phyloP scores from a whole-genome alignment of 1,140 invertebrate species.

The Drosophila willistoni region DNA sequence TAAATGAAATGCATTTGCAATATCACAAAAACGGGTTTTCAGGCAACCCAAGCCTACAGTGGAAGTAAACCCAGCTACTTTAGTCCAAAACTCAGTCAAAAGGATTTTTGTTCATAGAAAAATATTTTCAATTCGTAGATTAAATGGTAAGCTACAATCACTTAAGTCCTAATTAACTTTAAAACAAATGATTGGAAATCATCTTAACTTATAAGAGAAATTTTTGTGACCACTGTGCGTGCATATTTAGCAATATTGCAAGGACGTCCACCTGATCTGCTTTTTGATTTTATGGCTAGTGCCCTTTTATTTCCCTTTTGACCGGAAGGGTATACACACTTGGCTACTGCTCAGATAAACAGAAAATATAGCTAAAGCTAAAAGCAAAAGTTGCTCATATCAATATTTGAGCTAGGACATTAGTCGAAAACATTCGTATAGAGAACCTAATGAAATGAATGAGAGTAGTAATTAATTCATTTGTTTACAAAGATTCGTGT shows the following conservation, averaged over 20 bases:
- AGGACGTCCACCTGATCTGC: constrained; percentile 77
- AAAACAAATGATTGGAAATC: neutral
- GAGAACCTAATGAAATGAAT: too few species aligned
- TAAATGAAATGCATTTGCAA: constrained; percentile 46
- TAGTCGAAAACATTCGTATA: too few species aligned
- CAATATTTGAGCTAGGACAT: too few species aligned
- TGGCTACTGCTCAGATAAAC: neutral
- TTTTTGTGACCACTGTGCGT: constrained; percentile 30
- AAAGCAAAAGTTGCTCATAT: too few species aligned
- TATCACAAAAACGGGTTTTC: constrained; percentile 42
- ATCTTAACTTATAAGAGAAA: too few species aligned
- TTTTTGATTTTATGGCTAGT: constrained; percentile 45
- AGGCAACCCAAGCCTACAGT: constrained; percentile 16
- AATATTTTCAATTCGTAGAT: too few species aligned
- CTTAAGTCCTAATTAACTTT: too few species aligned
- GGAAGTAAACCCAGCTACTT: neutral
- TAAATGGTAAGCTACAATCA: too few species aligned
- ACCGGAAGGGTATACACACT: neutral
- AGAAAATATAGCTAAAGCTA: too few species aligned
- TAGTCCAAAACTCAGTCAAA: too few species aligned
- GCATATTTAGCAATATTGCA: constrained; percentile 41
- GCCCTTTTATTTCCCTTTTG: constrained; percentile 27
- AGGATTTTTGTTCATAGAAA: neutral
- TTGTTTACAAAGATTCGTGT: too few species aligned
- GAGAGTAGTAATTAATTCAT: too few species aligned